Evolutionary conservation across 2,113 vertebrate species (phyloP).

Genomic region (Ia io): DNA sequence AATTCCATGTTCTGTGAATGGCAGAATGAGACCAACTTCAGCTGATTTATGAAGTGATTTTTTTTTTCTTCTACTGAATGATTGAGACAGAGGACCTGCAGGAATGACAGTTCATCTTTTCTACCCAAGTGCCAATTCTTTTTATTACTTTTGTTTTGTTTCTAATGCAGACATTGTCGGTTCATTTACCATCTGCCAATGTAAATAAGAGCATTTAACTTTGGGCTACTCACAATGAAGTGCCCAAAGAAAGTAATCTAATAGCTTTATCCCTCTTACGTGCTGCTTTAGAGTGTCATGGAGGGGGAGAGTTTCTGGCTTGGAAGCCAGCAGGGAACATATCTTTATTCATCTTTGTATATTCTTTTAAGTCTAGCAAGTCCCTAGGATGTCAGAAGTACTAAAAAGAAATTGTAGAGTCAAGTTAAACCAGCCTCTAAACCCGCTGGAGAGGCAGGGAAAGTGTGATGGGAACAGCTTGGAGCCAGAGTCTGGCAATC

Average conservation of each 20-base stretch:
- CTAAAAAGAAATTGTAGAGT: slow-evolving; percentile 23
- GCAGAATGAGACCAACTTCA: slow-evolving; percentile 41
- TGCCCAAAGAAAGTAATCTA: slow-evolving; percentile 43
- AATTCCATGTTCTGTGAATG: slow-evolving; percentile 43
- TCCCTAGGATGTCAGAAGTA: background rate
- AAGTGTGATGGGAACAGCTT: background rate
- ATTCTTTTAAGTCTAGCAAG: slow-evolving; percentile 13
- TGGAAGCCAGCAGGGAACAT: slow-evolving; percentile 3
- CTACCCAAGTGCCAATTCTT: slow-evolving; percentile 63
- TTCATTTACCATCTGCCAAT: slow-evolving; percentile 65
- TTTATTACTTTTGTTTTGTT: slow-evolving; percentile 72
- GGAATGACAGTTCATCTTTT: slow-evolving; percentile 56
- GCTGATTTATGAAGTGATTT: slow-evolving; percentile 49
- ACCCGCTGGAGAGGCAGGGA: background rate
- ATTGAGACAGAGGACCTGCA: slow-evolving; percentile 57
- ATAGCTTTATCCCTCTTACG: slow-evolving; percentile 16
- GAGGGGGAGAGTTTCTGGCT: background rate
- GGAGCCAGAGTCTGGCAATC: background rate
- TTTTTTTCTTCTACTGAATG: slow-evolving; percentile 57
- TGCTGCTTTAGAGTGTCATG: background rate
- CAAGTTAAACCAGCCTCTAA: background rate
- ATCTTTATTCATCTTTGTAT: slow-evolving; percentile 37
- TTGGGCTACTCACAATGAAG: slow-evolving; percentile 35
- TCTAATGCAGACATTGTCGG: slow-evolving; percentile 24
- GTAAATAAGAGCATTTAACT: slow-evolving; percentile 68